Base-by-base conservation (phyloP, 2,888 invertebrate species). In the Dilophus febrilis region DNA sequence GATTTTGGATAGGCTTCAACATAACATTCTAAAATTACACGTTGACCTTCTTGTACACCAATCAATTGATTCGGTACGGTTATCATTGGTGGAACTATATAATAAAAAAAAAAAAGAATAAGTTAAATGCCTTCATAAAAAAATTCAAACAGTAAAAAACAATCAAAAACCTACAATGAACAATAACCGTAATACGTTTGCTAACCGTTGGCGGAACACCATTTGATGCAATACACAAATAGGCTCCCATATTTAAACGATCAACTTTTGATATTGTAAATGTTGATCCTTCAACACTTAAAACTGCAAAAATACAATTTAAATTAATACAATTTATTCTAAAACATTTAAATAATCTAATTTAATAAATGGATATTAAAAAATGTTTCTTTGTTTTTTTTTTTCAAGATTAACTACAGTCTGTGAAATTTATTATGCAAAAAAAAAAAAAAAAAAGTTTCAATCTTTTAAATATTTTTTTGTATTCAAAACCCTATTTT, bases 131-230 rank as follows among this genome's bases (percentile, higher is more conserved):
- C 11, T 27, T 7, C 7, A 8, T 27, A 27, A 27, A 27, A 8
- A 13, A 31, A 8, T 11, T 11, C 6, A 33, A 33, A 33, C n/a
- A n/a, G n/a, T 16, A 33, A 33, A 35, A 26, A 35, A 35, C 26
- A 35, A 35, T 26, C 26, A 26, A 41, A 37, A 42, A 73, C 84
- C 78, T 68, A 85, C 85, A 86, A 61, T 85, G 83, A 46, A 85
- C 83, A 53, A 79, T 75, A 50, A 83, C 72, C 72, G 76, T 77
- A 52, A 82, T 78, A 48, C 81, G 67, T 58, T 81, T 81, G 67
- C 80, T 80, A 56, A 82, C 79, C 41, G 79, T 76, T 37, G 82
- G 81, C 38, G 81, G 81, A 27, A 85, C 77, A 30, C 85, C 85
- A 58, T 86, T 86, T 48, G 80, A 77, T 6, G 83, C 83, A 47